Conservation (phyloP, 1,140 invertebrate genomes). For the Drosophila sturtevanti region DNA sequence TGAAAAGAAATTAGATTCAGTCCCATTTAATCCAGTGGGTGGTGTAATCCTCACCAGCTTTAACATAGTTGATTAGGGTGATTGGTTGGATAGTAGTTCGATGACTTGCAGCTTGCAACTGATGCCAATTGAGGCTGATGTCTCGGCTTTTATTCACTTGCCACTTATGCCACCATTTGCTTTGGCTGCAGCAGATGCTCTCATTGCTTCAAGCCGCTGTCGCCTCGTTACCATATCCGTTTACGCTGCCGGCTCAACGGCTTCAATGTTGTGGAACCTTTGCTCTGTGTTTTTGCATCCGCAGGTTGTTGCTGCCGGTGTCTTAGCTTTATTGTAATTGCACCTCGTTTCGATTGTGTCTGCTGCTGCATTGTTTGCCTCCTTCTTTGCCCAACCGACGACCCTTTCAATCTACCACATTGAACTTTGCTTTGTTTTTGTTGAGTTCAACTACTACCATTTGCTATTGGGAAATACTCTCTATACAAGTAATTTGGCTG, state of each 20-base stretch:
- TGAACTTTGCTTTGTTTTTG: constrained; percentile 42
- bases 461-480: constrained; percentile 4
- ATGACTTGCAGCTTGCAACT: constrained; percentile 68
- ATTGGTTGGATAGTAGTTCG: constrained; percentile 37
- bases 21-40: neutral
- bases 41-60: constrained; percentile 67
- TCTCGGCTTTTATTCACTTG: constrained; percentile 75
- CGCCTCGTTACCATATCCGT: constrained; percentile 62
- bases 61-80: constrained; percentile 54
- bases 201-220: constrained; percentile 48
- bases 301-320: constrained; percentile 56
- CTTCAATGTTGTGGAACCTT: constrained; percentile 47
- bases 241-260: constrained; percentile 50
- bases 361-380: constrained; percentile 49
- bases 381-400: constrained; percentile 35
- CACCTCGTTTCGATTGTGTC: constrained; percentile 56
- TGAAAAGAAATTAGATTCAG: neutral
- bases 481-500: neutral
- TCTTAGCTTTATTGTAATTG: constrained; percentile 57
- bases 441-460: constrained; percentile 39
- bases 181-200: constrained; percentile 66
- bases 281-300: constrained; percentile 52
- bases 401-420: constrained; percentile 41
- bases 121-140: constrained; percentile 59
- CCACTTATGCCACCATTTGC: constrained; percentile 39